These are phyloP conservation scores for Bombus vancouverensis DNA, from an alignment of 1,140 invertebrate species.

Conservation along the genomic window DNA sequence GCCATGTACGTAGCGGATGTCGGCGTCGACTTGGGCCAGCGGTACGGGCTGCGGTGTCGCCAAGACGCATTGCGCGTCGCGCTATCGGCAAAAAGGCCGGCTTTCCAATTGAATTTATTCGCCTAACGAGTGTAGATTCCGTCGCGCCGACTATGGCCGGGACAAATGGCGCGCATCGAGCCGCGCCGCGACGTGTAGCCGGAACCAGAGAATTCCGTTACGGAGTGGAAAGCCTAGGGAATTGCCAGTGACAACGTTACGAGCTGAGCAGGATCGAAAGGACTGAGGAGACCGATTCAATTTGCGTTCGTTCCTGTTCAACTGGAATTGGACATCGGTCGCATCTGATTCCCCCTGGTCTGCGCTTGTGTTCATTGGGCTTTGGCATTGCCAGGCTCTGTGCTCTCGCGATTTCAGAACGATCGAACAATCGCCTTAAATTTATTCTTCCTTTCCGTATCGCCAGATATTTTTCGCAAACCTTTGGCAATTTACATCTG, in stretches of 20 bases:
- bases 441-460: too few species aligned
- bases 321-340: neutral
- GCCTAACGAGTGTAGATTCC: constrained; percentile 68
- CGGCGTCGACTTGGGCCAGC: constrained; percentile 40
- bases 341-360: neutral
- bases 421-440: too few species aligned
- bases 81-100: constrained; percentile 69
- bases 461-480: too few species aligned
- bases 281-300: constrained; percentile 3
- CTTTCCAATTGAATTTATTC: constrained; percentile 78
- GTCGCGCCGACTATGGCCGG: constrained; percentile 64
- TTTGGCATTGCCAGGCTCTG: neutral
- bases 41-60: constrained; percentile 63
- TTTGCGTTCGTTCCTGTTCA: constrained; percentile 5
- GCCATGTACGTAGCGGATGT: constrained; percentile 50
- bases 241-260: constrained; percentile 41
- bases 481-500: too few species aligned
- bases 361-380: too few species aligned
- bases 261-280: neutral
- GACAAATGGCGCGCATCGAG: constrained; percentile 70
- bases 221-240: constrained; percentile 32
- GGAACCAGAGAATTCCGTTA: constrained; percentile 63
- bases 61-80: constrained; percentile 74
- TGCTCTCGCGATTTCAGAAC: too few species aligned
- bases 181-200: constrained; percentile 27